phyloP scores from a whole-genome alignment of 2,888 invertebrate genomes.

The Mythimna pallens region DNA sequence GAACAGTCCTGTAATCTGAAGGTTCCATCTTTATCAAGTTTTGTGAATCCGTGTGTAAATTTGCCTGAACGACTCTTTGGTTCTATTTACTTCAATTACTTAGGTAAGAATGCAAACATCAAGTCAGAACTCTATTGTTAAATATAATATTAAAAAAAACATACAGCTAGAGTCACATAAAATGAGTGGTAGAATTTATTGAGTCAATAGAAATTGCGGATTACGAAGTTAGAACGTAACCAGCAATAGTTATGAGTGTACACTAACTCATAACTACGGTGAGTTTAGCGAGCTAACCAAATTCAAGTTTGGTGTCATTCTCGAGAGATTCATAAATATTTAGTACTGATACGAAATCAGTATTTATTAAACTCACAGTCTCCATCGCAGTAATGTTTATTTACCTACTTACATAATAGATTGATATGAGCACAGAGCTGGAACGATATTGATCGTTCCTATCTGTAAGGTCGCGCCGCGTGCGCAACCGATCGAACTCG shows the following conservation, averaged over 20 bases:
- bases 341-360: neutral
- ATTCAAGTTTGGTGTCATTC: neutral
- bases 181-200: neutral
- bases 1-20: neutral
- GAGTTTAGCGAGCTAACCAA: neutral
- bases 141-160: neutral
- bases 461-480: slow-evolving; percentile 62
- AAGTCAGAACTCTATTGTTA: neutral
- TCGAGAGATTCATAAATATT: neutral
- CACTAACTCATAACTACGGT: neutral
- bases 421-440: slow-evolving; percentile 41
- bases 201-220: neutral
- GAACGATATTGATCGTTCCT: slow-evolving; percentile 56
- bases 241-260: neutral
- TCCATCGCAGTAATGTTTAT: slow-evolving; percentile 38
- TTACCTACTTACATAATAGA: slow-evolving; percentile 54
- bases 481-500: slow-evolving; percentile 42
- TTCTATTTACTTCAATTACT: neutral
- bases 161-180: neutral
- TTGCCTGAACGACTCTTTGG: neutral
- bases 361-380: neutral
- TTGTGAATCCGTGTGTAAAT: neutral
- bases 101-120: neutral
- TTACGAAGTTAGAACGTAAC: neutral
- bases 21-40: slow-evolving; percentile 8